Base-by-base conservation (phyloP, 2,113 vertebrate genomes). In the Microcebus lehilahytsara region DNA sequence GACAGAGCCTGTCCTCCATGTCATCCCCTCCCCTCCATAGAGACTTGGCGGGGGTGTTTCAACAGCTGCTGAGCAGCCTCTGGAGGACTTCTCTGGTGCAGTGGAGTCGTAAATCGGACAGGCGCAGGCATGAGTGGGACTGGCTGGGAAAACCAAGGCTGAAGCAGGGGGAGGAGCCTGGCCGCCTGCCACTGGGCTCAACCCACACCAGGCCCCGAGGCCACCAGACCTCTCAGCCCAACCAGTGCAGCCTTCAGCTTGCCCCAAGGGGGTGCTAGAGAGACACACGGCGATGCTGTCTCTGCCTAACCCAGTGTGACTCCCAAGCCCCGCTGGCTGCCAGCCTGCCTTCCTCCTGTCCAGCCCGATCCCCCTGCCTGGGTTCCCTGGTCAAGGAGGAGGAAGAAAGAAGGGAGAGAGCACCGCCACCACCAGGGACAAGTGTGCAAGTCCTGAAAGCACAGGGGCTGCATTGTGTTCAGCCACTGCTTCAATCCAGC, bases 61-160 rank as follows among this genome's bases (percentile, higher is more conserved):
- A 53, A 60, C 83, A 91, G 89, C 85, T 93, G 94, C 92, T 17
- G 8, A 14, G 74, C 81, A 17, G 30, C 81, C 42, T 79, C 78
- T 27, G 1, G 27, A 79, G 22, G 32, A 34, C 27, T 40, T 56
- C 37, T 30, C 40, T 42, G 64, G 92, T 6, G 8, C 23, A 85
- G 51, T 37, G 4, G 66, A 42, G 49, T 22, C 62, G 4, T 11
- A 60, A 25, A 60, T 1, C 1, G 51, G 78, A 93, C 89, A 78
- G 71, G 77, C 58, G 77, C 30, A 51, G 86, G 42, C 71, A 67
- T 10, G 0, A 22, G 51, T 40, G 62, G 67, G 23, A 20, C 42
- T 0, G 1, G 81, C 53, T 6, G 0, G 7, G 77, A 37, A 49
- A 87, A 56, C 83, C 66, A 71, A 72, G 89, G 88, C 88, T 77